phyloP scores from a whole-genome alignment of 2,113 vertebrate genomes.

The Eublepharis macularius region DNA sequence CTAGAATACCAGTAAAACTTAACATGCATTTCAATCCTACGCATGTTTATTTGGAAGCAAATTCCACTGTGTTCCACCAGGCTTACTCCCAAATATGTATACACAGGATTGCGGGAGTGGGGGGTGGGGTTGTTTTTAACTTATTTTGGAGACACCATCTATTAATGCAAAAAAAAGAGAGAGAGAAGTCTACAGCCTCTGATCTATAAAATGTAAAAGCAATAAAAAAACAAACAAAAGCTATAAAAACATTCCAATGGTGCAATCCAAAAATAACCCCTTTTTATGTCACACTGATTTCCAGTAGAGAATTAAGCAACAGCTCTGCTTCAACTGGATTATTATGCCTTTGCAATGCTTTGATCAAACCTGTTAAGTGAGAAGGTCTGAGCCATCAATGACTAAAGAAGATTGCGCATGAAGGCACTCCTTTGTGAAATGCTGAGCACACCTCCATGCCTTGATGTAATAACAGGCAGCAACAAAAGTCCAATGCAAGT shows the following conservation, averaged over 20 bases:
- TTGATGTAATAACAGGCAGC: background rate
- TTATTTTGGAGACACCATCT: too few relatives aligned
- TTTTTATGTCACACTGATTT: background rate
- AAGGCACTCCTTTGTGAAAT: background rate
- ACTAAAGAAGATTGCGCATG: background rate
- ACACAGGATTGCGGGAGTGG: too few relatives aligned
- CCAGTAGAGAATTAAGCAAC: background rate
- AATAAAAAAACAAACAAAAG: background rate
- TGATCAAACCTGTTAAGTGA: background rate
- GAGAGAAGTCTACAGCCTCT: too few relatives aligned
- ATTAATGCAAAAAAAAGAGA: too few relatives aligned
- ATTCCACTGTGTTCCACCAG: too few relatives aligned
- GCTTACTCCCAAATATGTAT: too few relatives aligned
- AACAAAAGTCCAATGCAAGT: background rate
- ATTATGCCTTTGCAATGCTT: too few relatives aligned
- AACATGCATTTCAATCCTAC: too few relatives aligned
- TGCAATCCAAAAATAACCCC: background rate
- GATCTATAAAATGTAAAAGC: background rate
- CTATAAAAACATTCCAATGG: background rate
- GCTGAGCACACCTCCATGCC: too few relatives aligned
- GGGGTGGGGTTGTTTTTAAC: too few relatives aligned
- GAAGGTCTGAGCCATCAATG: background rate
- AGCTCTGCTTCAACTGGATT: background rate
- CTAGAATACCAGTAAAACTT: background rate
- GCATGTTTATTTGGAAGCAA: background rate